phyloP scores from a whole-genome alignment of 2,113 vertebrate species.

The Pseudonaja textilis region DNA sequence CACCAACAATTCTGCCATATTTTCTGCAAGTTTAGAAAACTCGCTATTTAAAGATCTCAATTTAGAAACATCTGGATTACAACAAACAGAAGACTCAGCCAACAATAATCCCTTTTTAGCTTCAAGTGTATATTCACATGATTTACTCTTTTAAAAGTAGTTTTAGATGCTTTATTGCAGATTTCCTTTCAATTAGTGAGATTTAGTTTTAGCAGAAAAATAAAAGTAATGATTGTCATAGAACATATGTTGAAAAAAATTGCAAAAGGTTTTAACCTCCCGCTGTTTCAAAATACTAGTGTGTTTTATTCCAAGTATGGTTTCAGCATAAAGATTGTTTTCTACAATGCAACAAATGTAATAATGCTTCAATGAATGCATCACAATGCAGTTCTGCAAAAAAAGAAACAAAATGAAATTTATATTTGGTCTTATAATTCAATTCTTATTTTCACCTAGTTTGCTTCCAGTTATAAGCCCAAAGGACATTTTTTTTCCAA shows the following conservation, averaged over 20 bases:
- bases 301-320: slow-evolving; percentile 27
- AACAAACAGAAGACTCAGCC: neutral
- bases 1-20: neutral
- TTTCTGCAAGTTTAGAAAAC: neutral
- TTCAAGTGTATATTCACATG: neutral
- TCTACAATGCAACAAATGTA: slow-evolving; percentile 22
- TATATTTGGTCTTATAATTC: neutral
- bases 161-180: neutral
- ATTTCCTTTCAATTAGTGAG: neutral
- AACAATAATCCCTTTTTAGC: neutral
- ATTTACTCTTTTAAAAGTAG: neutral
- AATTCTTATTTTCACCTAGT: neutral
- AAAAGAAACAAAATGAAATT: neutral
- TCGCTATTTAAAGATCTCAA: neutral
- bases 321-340: slow-evolving; percentile 41
- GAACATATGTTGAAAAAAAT: slow-evolving; percentile 34
- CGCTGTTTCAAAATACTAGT: slow-evolving; percentile 43
- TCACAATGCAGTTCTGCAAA: neutral
- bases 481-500: neutral
- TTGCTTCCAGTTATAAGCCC: neutral
- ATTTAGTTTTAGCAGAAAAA: neutral
- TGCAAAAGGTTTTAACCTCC: slow-evolving; percentile 30
- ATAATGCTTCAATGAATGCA: neutral
- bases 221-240: neutral
- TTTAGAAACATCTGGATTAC: neutral